phyloP scores from a whole-genome alignment of 2,113 vertebrate species.

The Vidua macroura region DNA sequence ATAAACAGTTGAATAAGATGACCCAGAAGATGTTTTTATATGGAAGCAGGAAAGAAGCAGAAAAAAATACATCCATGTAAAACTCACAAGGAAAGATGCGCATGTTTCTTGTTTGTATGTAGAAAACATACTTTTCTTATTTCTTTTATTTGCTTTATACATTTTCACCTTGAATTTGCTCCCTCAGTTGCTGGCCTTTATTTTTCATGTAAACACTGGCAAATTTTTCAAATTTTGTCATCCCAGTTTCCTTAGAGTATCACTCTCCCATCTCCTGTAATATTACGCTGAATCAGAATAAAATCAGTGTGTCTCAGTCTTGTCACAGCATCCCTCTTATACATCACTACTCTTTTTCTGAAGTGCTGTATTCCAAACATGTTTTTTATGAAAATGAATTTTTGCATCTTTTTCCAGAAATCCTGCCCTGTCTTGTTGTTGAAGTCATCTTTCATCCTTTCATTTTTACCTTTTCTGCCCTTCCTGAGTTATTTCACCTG shows the following conservation, averaged over 20 bases:
- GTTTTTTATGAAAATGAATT: background rate
- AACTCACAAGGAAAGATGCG: background rate
- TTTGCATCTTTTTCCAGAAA: background rate
- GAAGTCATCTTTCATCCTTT: background rate
- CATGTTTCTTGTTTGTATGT: background rate
- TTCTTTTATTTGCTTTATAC: background rate
- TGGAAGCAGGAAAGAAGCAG: background rate
- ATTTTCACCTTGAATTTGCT: background rate
- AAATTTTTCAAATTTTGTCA: background rate
- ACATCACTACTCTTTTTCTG: background rate
- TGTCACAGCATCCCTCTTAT: background rate
- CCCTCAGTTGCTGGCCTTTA: background rate
- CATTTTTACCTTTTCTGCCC: background rate
- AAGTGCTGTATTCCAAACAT: background rate
- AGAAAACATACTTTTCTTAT: background rate
- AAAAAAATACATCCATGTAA: background rate
- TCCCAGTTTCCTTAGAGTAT: background rate
- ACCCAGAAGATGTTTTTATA: background rate
- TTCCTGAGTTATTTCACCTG: background rate
- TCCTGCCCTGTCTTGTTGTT: background rate
- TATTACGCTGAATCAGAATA: background rate
- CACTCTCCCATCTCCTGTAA: background rate
- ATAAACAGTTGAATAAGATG: background rate
- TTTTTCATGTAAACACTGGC: background rate
- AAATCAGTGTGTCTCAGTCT: background rate